phyloP scores from a whole-genome alignment of 2,797 vertebrate species.

The Balearica regulorum region DNA sequence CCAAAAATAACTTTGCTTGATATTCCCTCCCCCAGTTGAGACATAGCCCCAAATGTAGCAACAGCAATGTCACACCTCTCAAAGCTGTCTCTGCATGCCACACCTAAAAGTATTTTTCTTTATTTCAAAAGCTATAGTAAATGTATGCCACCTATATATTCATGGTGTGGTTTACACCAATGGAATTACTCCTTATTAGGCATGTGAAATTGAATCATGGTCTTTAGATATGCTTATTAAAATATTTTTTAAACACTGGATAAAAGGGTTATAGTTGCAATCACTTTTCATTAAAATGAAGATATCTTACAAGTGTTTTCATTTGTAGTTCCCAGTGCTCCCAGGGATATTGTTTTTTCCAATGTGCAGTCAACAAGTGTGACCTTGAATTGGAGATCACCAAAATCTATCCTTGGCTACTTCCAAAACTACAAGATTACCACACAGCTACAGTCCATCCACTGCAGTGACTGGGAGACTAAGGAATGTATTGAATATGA shows the following conservation, averaged over 20 bases:
- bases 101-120: neutral
- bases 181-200: neutral
- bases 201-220: neutral
- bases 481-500: constrained; percentile 79
- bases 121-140: neutral
- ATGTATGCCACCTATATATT: neutral
- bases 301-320: neutral
- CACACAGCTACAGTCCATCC: constrained; percentile 77
- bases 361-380: constrained; percentile 82
- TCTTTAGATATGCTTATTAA: neutral
- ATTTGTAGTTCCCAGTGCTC: constrained; percentile 85
- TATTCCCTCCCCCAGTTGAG: neutral
- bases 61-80: neutral
- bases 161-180: neutral
- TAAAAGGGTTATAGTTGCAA: neutral
- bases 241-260: neutral
- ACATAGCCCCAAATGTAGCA: neutral
- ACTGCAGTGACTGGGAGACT: constrained; percentile 74
- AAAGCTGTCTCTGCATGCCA: neutral
- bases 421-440: constrained; percentile 87
- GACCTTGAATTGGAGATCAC: constrained; percentile 86
- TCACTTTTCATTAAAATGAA: neutral
- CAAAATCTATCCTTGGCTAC: constrained; percentile 81
- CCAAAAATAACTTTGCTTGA: neutral
- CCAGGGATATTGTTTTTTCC: constrained; percentile 78